Evolutionary conservation across 2,113 vertebrate genomes (phyloP).

Genomic region (Zosterops hypoxanthus): DNA sequence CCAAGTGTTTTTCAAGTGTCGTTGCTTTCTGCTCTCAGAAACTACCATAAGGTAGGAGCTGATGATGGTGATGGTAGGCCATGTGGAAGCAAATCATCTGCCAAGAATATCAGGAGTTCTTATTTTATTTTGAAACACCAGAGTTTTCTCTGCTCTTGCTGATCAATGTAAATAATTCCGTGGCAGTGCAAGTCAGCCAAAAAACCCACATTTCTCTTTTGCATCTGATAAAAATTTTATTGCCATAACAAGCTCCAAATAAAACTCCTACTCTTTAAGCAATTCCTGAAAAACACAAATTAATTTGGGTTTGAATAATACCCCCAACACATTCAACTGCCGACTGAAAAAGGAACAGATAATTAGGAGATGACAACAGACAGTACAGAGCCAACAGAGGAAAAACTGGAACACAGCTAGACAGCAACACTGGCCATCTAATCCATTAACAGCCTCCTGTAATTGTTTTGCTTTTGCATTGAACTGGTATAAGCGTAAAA

Average conservation of each 20-base stretch:
- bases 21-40: conserved; percentile 31
- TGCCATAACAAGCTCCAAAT: conserved; percentile 44
- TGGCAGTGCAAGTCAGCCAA: not conserved
- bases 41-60: not conserved
- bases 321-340: conserved; percentile 42
- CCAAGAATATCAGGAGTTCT: not conserved
- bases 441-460: conserved; percentile 50
- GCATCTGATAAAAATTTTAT: conserved; percentile 59
- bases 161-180: conserved; percentile 1
- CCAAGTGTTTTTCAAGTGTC: not conserved
- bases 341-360: conserved; percentile 56
- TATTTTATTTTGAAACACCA: not conserved
- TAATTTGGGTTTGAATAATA: conserved; percentile 64
- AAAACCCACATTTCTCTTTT: not conserved
- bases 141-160: not conserved
- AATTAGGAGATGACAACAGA: conserved; percentile 59
- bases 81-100: not conserved
- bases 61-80: not conserved
- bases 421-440: conserved; percentile 25
- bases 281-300: conserved; percentile 60
- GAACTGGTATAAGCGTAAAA: conserved; percentile 46
- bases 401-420: conserved; percentile 45
- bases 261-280: conserved; percentile 44
- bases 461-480: conserved; percentile 58
- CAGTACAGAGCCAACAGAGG: conserved; percentile 22